Percentiles rank a stretch among this genome's conserved stretches.
Evolutionary conservation across 2,113 vertebrate genomes (phyloP).

Genomic region (Misgurnus mizolepis): DNA sequence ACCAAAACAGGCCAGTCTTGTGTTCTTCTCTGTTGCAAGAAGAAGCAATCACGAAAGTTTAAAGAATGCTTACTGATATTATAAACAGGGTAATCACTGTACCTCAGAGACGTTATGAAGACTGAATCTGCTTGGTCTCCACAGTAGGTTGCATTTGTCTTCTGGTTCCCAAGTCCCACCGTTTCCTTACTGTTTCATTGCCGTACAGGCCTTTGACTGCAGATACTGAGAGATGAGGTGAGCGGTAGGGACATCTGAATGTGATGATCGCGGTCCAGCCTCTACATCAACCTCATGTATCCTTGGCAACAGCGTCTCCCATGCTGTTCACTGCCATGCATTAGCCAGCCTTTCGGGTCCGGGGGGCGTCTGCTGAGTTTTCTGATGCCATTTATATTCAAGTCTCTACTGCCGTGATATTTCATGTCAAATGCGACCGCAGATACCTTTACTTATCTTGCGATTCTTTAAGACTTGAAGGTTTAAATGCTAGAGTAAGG

Average conservation of each 20-base stretch:
- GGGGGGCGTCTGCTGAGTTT: background rate
- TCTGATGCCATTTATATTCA: slow-evolving; percentile 9
- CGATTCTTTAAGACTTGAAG: background rate
- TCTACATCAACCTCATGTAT: background rate
- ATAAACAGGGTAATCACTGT: slow-evolving; percentile 74
- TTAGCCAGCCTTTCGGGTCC: background rate
- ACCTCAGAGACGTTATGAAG: background rate
- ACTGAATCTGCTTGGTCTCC: background rate
- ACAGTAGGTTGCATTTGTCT: background rate
- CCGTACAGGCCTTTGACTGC: background rate
- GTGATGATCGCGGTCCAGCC: slow-evolving; percentile 5
- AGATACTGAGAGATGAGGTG: background rate
- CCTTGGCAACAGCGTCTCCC: slow-evolving; percentile 21
- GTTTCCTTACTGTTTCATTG: background rate
- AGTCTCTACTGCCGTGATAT: slow-evolving; percentile 34
- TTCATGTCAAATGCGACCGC: background rate
- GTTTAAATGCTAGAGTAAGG: background rate
- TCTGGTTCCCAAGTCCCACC: background rate
- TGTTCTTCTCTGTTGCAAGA: slow-evolving; percentile 63
- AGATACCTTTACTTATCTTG: background rate
- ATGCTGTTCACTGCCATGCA: slow-evolving; percentile 15
- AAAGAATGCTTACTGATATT: slow-evolving; percentile 68
- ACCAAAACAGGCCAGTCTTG: slow-evolving; percentile 46
- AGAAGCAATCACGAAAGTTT: slow-evolving; percentile 74
- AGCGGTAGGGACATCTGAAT: background rate